phyloP scores from a whole-genome alignment of 2,113 vertebrate genomes.

The Heloderma charlesbogerti region DNA sequence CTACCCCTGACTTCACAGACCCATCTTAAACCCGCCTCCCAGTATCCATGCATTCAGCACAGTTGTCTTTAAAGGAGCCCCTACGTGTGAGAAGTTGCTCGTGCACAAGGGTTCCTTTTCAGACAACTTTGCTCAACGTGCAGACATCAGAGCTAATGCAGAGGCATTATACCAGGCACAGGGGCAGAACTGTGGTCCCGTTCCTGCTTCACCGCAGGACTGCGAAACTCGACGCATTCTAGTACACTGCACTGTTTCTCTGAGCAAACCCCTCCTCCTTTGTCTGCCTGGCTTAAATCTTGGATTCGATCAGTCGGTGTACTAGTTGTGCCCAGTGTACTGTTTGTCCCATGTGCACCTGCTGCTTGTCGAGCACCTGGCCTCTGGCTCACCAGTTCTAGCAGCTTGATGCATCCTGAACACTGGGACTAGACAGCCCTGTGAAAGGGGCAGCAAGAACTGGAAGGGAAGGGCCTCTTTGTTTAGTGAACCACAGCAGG shows the following conservation, averaged over 20 bases:
- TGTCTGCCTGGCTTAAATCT: neutral
- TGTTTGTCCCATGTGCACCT: neutral
- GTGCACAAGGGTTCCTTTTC: neutral
- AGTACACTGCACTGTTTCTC: neutral
- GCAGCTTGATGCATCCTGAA: neutral
- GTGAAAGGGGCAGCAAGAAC: neutral
- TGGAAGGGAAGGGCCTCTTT: neutral
- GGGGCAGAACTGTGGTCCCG: too few species aligned
- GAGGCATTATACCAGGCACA: too few species aligned
- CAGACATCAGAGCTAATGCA: too few species aligned
- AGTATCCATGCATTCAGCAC: neutral
- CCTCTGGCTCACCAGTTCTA: neutral
- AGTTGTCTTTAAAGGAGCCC: neutral
- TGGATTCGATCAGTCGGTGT: neutral
- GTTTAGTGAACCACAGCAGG: too few species aligned
- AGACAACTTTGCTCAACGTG: too few species aligned
- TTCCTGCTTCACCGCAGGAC: too few species aligned
- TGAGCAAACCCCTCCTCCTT: neutral
- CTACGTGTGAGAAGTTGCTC: neutral
- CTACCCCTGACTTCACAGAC: neutral
- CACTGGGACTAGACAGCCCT: neutral
- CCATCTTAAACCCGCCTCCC: neutral
- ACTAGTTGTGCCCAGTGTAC: neutral
- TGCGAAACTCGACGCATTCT: neutral
- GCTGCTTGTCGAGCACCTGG: neutral